Evolutionary conservation across 92 coral and sea anemone genomes (phyloP).

Genomic region (Heteractis magnifica): DNA sequence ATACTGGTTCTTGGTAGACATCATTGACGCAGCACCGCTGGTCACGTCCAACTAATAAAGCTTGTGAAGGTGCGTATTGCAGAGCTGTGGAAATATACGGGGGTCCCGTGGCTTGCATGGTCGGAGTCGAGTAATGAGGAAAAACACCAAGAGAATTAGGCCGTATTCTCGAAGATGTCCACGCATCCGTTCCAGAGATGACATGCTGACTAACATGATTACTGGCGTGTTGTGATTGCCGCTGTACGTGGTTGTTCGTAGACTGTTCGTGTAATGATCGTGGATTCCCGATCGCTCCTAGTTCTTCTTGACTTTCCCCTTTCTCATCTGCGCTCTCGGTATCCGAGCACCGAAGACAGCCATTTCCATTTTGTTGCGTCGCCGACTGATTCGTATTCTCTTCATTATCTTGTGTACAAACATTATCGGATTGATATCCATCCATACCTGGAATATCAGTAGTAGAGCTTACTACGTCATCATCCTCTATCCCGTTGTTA

Average conservation of each 20-base stretch:
- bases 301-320: conserved; percentile 53
- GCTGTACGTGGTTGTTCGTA: conserved; percentile 21
- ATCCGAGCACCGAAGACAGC: conserved; percentile 65
- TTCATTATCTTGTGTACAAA: conserved; percentile 20
- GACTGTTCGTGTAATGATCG: conserved; percentile 13
- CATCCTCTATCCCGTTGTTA: conserved; percentile 44
- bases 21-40: conserved; percentile 70
- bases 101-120: conserved; percentile 48
- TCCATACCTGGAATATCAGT: conserved; percentile 54
- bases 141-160: conserved; percentile 77
- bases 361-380: conserved; percentile 13
- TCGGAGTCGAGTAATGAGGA: conserved; percentile 59
- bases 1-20: conserved; percentile 65
- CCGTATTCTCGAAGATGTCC: conserved; percentile 43
- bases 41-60: conserved; percentile 64
- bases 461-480: conserved; percentile 71
- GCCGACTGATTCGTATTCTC: conserved; percentile 36
- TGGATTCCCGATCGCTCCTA: conserved; percentile 20
- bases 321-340: conserved; percentile 91
- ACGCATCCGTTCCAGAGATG: neutral
- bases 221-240: conserved; percentile 18
- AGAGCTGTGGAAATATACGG: conserved; percentile 69
- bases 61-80: conserved; percentile 74
- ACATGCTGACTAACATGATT: neutral
- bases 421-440: conserved; percentile 30